A percentile compares a stretch with the other conserved stretches of the same genome.
Conservation (phyloP, 2,888 invertebrate species). For the Metellina segmentata region DNA sequence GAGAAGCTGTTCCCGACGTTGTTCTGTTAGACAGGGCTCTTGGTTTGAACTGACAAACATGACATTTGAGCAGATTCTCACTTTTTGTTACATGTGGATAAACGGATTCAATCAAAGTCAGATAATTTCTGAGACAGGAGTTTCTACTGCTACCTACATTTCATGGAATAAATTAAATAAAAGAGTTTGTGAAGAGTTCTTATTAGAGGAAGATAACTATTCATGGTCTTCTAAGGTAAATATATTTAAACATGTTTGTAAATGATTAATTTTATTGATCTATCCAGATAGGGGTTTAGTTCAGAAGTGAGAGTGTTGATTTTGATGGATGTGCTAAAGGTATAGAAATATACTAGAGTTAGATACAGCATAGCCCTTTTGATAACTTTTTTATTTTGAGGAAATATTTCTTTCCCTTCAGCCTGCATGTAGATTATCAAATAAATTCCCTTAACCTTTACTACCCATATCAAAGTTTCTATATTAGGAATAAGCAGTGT, state of each 20-base stretch:
- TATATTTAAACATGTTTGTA: background rate
- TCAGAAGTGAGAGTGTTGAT: too few species aligned
- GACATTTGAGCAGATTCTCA: constrained; percentile 63
- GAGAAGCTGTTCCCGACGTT: constrained; percentile 42
- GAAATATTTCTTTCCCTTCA: too few species aligned
- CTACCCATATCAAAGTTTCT: too few species aligned
- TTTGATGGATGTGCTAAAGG: too few species aligned
- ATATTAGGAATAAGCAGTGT: too few species aligned
- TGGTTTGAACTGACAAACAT: constrained; percentile 69
- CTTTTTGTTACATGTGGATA: constrained; percentile 64
- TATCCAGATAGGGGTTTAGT: too few species aligned
- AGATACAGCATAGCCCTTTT: too few species aligned
- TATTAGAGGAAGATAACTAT: constrained; percentile 36
- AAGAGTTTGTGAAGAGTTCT: constrained; percentile 59
- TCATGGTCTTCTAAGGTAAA: constrained; percentile 13
- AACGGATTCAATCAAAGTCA: constrained; percentile 43
- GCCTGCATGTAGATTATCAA: too few species aligned
- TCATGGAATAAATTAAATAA: constrained; percentile 49
- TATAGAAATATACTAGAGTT: too few species aligned
- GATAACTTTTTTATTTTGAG: too few species aligned
- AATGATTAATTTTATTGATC: too few species aligned
- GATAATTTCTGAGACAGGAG: constrained; percentile 50
- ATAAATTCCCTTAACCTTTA: too few species aligned
- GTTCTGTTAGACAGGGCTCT: constrained; percentile 49
- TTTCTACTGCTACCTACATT: constrained; percentile 58